These are phyloP conservation scores for Dione vanillae DNA, from an alignment of 2,888 invertebrate species.

Conservation along the genomic window DNA sequence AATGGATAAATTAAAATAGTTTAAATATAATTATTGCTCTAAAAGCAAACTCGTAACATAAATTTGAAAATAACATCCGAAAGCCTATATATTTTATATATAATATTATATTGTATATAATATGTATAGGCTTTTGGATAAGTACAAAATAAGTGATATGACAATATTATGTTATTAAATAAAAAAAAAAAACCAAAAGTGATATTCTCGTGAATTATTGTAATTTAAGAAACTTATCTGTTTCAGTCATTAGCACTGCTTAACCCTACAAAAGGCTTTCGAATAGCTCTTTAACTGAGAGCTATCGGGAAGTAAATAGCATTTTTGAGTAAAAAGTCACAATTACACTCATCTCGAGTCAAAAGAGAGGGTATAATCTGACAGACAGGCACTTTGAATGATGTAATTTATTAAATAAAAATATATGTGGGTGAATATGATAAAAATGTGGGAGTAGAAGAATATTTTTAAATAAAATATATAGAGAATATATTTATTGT, in stretches of 20 bases:
- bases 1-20: too few relatives aligned
- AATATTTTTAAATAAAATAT: neutral
- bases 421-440: neutral
- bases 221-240: conserved; percentile 7
- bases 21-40: too few relatives aligned
- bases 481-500: too few relatives aligned
- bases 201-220: neutral
- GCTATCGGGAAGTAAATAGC: conserved; percentile 53
- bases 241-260: conserved; percentile 34
- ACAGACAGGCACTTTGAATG: conserved; percentile 52
- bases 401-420: conserved; percentile 26
- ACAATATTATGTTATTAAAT: neutral
- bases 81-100: too few relatives aligned
- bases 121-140: too few relatives aligned
- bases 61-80: too few relatives aligned
- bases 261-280: conserved; percentile 45
- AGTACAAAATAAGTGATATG: neutral
- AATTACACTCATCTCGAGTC: conserved; percentile 70
- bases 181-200: neutral
- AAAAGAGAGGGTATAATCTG: conserved; percentile 61
- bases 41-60: too few relatives aligned
- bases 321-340: conserved; percentile 69
- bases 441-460: neutral
- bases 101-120: too few relatives aligned
- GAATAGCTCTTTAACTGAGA: conserved; percentile 51